phyloP scores from a whole-genome alignment of 1,140 invertebrate genomes.

The Drosophila kikkawai region DNA sequence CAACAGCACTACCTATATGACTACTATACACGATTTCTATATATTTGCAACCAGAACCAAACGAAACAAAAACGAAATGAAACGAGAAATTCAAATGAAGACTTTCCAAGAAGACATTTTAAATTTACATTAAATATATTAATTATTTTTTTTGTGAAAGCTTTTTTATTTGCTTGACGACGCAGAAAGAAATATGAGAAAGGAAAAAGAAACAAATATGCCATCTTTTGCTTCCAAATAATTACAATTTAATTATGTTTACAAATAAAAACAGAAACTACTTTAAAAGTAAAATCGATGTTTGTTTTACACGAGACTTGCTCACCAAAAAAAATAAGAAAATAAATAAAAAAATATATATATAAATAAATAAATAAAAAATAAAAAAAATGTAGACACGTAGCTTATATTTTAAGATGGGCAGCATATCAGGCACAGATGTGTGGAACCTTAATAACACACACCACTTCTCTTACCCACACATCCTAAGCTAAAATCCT shows the following conservation, averaged over 20 bases:
- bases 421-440: conserved; percentile 45
- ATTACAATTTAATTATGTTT: conserved; percentile 75
- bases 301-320: conserved; percentile 66
- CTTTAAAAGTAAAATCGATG: conserved; percentile 76
- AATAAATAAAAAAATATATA: conserved; percentile 2
- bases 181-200: conserved; percentile 28
- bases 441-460: conserved; percentile 31
- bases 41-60: conserved; percentile 30
- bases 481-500: conserved; percentile 25
- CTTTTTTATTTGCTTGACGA: conserved; percentile 54
- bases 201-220: conserved; percentile 62
- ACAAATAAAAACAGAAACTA: conserved; percentile 60
- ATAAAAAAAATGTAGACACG: conserved; percentile 24
- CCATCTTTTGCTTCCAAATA: conserved; percentile 81
- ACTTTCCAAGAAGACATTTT: conserved; percentile 78
- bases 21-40: conserved; percentile 37
- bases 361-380: conserved; percentile 4
- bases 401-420: conserved; percentile 26
- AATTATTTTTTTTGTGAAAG: conserved; percentile 51
- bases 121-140: conserved; percentile 52
- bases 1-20: conserved; percentile 31
- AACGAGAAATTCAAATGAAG: conserved; percentile 57
- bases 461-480: background rate
- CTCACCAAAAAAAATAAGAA: conserved; percentile 39
- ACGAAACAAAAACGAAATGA: conserved; percentile 28